Evolutionary conservation across 2,888 invertebrate species (phyloP), one percentile per base, ranked within the genome.

Genomic region (Megalurothrips usitatus): DNA sequence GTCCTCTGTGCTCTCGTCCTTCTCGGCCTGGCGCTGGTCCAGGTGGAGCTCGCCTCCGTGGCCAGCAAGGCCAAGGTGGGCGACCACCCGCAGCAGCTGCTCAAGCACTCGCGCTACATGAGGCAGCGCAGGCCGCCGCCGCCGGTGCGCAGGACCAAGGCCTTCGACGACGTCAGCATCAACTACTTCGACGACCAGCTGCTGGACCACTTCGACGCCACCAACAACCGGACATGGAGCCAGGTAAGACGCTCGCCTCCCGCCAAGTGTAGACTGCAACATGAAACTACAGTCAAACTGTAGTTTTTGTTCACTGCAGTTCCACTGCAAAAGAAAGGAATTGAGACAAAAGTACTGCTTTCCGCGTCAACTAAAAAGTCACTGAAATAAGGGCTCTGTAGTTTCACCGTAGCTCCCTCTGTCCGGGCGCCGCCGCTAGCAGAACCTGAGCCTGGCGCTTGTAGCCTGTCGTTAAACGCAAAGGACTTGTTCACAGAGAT

Each of bases 201-300:
- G 81, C 87, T 97, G 80, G 94, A 97, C 86, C 96, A 97, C 88
- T 95, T 93, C 84, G 90, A 91, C 85, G 91, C 92, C 0, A 90
- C 91, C 0, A 92, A 94, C 85, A 85, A 87, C 0, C 87, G 89
- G 80, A 91, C 89, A 47, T 97, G 96, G 95, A 89, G 92, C 84
- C 96, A 96, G 91, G 95, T 95, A 87, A 83, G n/a, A n/a, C 34
- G 3, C 34, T 6, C 34, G n/a, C n/a, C n/a, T n/a, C n/a, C n/a
- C n/a, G n/a, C n/a, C n/a, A n/a, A n/a, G n/a, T n/a, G n/a, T n/a
- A n/a, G n/a, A n/a, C n/a, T n/a, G n/a, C n/a, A n/a, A n/a, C n/a
- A n/a, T n/a, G n/a, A n/a, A n/a, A n/a, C n/a, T n/a, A n/a, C n/a
- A n/a, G n/a, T n/a, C n/a, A n/a, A n/a, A n/a, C n/a, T n/a, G n/a